A percentile compares a stretch with the other conserved stretches of the same genome.
Evolutionary conservation across 1,140 invertebrate genomes (phyloP).

Genomic region (Micrasema longulum): DNA sequence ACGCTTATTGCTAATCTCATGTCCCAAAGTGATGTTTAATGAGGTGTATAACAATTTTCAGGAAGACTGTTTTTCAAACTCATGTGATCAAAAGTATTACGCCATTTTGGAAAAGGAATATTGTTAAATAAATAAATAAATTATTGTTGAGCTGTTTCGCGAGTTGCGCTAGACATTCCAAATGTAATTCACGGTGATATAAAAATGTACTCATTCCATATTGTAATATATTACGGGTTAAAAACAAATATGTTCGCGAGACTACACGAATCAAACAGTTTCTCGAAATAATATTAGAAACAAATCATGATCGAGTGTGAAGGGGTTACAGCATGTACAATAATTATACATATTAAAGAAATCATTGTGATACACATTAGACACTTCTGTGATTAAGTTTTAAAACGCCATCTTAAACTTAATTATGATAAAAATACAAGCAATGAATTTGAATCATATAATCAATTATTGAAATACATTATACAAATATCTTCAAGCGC

Average conservation of each 20-base stretch:
- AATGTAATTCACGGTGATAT: conserved; percentile 30
- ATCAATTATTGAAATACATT: conserved; percentile 13
- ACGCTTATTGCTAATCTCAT: too few species aligned
- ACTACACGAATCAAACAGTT: too few species aligned
- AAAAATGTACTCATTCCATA: conserved; percentile 11
- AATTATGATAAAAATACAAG: conserved; percentile 19
- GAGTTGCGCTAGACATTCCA: conserved; percentile 37
- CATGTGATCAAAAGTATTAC: conserved; percentile 55
- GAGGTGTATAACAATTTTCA: conserved; percentile 48
- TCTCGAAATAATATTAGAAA: too few species aligned
- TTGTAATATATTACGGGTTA: conserved; percentile 30
- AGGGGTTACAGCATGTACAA: conserved; percentile 9
- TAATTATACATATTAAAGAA: conserved; percentile 25
- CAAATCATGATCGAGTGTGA: background rate
- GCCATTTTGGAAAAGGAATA: conserved; percentile 50
- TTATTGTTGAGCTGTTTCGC: conserved; percentile 41
- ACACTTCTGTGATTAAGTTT: conserved; percentile 7
- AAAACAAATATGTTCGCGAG: conserved; percentile 39
- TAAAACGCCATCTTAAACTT: conserved; percentile 20
- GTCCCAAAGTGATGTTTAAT: conserved; percentile 21
- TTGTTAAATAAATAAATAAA: conserved; percentile 35
- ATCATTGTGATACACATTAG: conserved; percentile 29
- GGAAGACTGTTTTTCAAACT: conserved; percentile 53
- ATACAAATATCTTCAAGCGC: conserved; percentile 11
- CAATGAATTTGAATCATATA: background rate